Conservation (phyloP, 2,113 vertebrate species). For the Albula glossodonta region DNA sequence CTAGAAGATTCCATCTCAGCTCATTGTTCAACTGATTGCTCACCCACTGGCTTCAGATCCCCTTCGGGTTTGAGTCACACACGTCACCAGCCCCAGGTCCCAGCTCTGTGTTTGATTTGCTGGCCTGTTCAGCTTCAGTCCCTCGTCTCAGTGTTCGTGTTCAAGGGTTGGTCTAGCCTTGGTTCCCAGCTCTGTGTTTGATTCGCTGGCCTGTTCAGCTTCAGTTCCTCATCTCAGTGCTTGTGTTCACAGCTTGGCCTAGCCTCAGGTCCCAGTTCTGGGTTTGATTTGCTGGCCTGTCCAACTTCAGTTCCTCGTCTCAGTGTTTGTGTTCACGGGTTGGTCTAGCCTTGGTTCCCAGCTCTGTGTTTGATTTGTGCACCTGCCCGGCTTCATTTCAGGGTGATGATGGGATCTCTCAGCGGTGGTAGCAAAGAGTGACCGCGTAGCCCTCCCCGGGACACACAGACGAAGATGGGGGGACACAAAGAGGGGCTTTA, state of each 20-base stretch:
- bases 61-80: background rate
- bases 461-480: constrained; percentile 44
- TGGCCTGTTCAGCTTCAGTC: background rate
- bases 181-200: background rate
- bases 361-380: constrained; percentile 58
- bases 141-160: constrained; percentile 4
- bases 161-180: background rate
- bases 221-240: background rate
- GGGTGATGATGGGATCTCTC: constrained; percentile 76
- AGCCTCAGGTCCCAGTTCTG: background rate
- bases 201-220: background rate
- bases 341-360: constrained; percentile 36
- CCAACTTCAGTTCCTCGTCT: background rate
- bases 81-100: background rate
- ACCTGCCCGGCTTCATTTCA: constrained; percentile 78
- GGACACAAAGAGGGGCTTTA: constrained; percentile 52
- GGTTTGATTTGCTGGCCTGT: constrained; percentile 6
- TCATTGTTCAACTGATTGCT: constrained; percentile 17
- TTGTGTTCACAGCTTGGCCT: background rate
- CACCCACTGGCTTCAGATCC: constrained; percentile 11
- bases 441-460: constrained; percentile 65
- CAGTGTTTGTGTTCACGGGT: background rate
- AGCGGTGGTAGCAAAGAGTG: constrained; percentile 68
- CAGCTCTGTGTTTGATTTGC: background rate
- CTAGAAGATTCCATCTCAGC: background rate